A percentile compares a stretch with the other conserved stretches of the same genome.
Conservation (phyloP, 2,113 vertebrate species). For the Mirounga angustirostris region DNA sequence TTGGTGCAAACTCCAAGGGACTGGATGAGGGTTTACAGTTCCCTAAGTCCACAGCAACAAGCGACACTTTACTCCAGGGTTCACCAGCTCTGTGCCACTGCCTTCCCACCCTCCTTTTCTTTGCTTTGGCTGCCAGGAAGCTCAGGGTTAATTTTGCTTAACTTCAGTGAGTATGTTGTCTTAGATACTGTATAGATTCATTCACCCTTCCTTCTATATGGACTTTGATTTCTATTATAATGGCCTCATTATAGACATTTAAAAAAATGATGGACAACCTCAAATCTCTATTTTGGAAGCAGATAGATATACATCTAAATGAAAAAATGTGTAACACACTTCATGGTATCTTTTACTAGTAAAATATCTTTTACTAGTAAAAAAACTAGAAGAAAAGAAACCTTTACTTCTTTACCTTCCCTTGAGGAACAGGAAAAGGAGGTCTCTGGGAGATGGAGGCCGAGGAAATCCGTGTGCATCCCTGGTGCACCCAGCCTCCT, state of each 20-base stretch:
- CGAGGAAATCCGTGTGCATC: neutral
- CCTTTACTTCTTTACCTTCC: neutral
- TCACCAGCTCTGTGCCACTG: neutral
- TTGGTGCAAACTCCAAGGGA: neutral
- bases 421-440: neutral
- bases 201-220: neutral
- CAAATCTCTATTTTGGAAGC: conserved; percentile 17
- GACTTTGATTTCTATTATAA: neutral
- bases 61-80: neutral
- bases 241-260: neutral
- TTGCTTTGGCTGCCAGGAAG: neutral
- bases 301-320: neutral
- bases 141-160: conserved; percentile 10
- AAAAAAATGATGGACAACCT: neutral
- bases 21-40: neutral
- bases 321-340: neutral
- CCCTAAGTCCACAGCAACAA: neutral
- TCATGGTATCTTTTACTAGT: neutral
- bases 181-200: neutral
- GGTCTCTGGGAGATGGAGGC: neutral
- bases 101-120: neutral
- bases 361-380: conserved; percentile 19
- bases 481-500: neutral
- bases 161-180: neutral
- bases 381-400: conserved; percentile 6